Evolutionary conservation across 2,797 vertebrate species (phyloP), one percentile per base, ranked within the genome.

Genomic region (Catamblyrhynchus diadema): DNA sequence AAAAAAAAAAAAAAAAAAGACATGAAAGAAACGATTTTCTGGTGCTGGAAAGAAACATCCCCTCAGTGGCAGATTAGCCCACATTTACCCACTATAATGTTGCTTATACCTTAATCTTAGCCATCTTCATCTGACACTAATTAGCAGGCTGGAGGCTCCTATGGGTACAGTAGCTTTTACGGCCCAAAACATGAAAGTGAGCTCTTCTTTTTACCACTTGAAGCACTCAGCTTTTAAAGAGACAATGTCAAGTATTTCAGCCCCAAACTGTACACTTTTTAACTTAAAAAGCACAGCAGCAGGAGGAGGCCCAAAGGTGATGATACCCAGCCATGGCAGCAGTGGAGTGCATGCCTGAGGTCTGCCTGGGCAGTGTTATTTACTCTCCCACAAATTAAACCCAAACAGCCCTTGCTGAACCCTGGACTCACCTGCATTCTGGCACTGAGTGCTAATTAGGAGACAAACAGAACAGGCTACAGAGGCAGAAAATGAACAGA

Each of bases 101-200:
- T 96, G 86, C 93, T 94, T 93, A 90, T 82, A 88, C 91, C 95
- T 94, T 97, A 95, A 95, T 93, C 87, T 94, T 78, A 72, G 69
- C 82, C 91, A 93, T 96, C 92, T 93, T 92, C 82, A 93, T 91
- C 77, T 94, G 91, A 96, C 85, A 84, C 89, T 96, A 96, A 96
- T 95, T 96, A 96, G 89, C 80, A 96, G 77, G 87, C 94, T 96
- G 83, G 73, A 93, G 80, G 77, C 83, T 96, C 94, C 95, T 96
- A 44, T 2, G 78, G 77, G 93, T 86, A 86, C 91, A 81, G 91
- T 75, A 93, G 88, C 69, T 90, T 88, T 85, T 53, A 70, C 2
- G 0, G 64, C 88, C 91, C 91, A 86, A 84, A 96, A 94, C 91
- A 94, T 91, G 89, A 96, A 95, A 96, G 91, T 1, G 9, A 91